Base-by-base conservation (phyloP, 2,888 invertebrate genomes). In the Drosophila algonquin region DNA sequence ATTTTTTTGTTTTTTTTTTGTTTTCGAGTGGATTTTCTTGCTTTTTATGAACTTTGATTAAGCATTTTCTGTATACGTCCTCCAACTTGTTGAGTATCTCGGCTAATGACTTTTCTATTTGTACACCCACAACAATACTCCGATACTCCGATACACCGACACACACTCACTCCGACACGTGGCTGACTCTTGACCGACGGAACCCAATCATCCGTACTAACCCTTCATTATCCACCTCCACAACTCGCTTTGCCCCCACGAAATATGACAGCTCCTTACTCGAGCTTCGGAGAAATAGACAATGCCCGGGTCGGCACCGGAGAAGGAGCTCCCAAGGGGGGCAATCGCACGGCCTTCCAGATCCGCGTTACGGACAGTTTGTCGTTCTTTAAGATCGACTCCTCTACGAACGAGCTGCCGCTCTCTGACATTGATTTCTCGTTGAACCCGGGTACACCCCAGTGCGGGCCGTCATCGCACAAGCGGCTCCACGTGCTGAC, bases 361-460 rank as follows among this genome's bases (percentile, higher is more conserved):
- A 89, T 91, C 48, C 90, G 90, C 3, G 82, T 91, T 55, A 90
- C 90, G 16, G 89, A 90, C 51, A 85, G 82, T 27, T 67, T 90
- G 61, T 89, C 91, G 12, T 87, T 91, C 51, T 91, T 87, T 63
- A 91, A 91, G 80, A 91, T 91, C 40, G 94, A 94, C 90, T 94
- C 94, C 59, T 94, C 95, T n/a, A 95, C 95, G 74, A 95, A 95
- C 92, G 95, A 95, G 92, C 92, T 95, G 84, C 95, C 95, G 64
- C 91, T 95, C 81, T 95, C 95, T 68, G 94, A 94, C 76, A 93
- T 94, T 89, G 93, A 93, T 89, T 94, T 94, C 76, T 91, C 90
- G 21, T 70, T 84, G 71, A 91, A 89, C 72, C 92, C 90, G 40
- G 86, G 91, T 67, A 91, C 91, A 62, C 92, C 91, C 24, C 75